Evolutionary conservation across 2,797 vertebrate species (phyloP).

Genomic region (Esox masquinongy): DNA sequence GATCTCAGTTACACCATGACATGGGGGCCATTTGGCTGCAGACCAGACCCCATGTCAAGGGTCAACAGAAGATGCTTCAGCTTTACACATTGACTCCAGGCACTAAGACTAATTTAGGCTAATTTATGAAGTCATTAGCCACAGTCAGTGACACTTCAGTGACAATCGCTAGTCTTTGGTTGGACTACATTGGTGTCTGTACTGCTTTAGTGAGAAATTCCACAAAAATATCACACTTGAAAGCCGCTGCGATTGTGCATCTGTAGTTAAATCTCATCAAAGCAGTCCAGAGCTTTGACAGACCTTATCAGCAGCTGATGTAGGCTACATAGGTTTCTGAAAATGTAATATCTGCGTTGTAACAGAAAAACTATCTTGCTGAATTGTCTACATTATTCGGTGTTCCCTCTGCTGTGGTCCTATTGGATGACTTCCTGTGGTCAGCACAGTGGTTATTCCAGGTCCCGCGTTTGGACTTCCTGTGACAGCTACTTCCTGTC

Average conservation of each 20-base stretch:
- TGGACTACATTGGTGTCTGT: background rate
- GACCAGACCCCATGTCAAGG: background rate
- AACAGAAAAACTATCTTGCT: slow-evolving; percentile 38
- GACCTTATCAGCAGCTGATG: background rate
- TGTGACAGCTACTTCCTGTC: slow-evolving; percentile 75
- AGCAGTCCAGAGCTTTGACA: background rate
- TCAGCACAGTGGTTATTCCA: slow-evolving; percentile 46
- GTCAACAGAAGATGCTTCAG: background rate
- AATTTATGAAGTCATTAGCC: background rate
- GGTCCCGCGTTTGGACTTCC: slow-evolving; percentile 65
- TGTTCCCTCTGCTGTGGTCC: slow-evolving; percentile 46
- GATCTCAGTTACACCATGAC: slow-evolving; percentile 33
- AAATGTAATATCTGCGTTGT: background rate
- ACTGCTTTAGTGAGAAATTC: background rate
- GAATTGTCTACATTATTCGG: slow-evolving; percentile 33
- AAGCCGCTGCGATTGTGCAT: background rate
- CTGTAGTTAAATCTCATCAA: background rate
- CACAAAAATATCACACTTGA: background rate
- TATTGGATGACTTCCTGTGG: slow-evolving; percentile 37
- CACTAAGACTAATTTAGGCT: background rate
- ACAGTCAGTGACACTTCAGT: background rate
- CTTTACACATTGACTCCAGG: background rate
- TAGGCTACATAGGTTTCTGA: background rate
- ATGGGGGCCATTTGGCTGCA: background rate
- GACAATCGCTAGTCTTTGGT: background rate